Evolutionary conservation across 2,888 invertebrate genomes (phyloP).

Genomic region (Reticulitermes lucifugus): DNA sequence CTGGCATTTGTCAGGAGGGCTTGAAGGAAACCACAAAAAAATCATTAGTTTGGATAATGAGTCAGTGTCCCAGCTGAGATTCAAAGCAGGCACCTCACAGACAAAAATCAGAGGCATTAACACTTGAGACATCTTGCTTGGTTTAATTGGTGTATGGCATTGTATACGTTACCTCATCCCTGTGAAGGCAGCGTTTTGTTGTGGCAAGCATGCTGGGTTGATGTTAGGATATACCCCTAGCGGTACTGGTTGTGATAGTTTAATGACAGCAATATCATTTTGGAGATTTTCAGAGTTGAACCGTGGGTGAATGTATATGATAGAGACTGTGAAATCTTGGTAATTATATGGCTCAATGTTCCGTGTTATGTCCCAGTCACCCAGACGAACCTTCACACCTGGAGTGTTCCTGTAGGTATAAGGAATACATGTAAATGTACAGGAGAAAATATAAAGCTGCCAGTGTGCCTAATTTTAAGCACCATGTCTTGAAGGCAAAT

Average conservation of each 20-base stretch:
- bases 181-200: conserved; percentile 59
- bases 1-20: too few relatives aligned
- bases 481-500: too few relatives aligned
- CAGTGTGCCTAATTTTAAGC: too few relatives aligned
- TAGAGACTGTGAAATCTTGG: conserved; percentile 71
- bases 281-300: conserved; percentile 79
- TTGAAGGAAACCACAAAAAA: too few relatives aligned
- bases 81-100: too few relatives aligned
- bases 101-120: too few relatives aligned
- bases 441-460: too few relatives aligned
- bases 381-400: conserved; percentile 75
- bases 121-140: too few relatives aligned
- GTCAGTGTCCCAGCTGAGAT: too few relatives aligned
- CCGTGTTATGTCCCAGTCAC: conserved; percentile 80
- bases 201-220: conserved; percentile 67
- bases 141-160: background rate
- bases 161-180: conserved; percentile 66
- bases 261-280: conserved; percentile 85
- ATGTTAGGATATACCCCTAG: conserved; percentile 62
- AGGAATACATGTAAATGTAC: too few relatives aligned
- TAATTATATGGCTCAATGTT: conserved; percentile 74
- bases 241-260: conserved; percentile 68
- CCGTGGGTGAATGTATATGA: conserved; percentile 73
- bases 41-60: too few relatives aligned
- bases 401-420: background rate